Evolutionary conservation across 2,888 invertebrate genomes (phyloP).

Genomic region (Drosophila buzzatii): DNA sequence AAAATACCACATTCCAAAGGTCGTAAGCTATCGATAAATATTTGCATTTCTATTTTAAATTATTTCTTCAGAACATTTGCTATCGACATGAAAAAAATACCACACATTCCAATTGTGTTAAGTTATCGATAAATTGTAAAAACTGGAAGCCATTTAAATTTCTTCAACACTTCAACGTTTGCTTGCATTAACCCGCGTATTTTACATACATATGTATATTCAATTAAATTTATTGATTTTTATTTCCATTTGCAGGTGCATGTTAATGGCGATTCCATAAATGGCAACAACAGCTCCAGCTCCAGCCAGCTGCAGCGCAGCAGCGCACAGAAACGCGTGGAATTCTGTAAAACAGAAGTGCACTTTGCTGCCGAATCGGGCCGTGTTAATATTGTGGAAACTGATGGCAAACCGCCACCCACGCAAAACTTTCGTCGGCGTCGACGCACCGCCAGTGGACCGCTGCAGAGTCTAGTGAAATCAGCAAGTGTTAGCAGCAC

Average conservation of each 20-base stretch:
- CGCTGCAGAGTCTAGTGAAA: slow-evolving; percentile 80
- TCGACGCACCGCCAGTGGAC: slow-evolving; percentile 87
- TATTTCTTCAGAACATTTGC: background rate
- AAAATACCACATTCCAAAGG: background rate
- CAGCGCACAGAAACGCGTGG: slow-evolving; percentile 88
- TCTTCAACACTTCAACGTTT: background rate
- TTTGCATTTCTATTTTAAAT: background rate
- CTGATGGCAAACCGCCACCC: slow-evolving; percentile 94
- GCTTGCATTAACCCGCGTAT: background rate
- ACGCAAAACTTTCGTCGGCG: slow-evolving; percentile 92
- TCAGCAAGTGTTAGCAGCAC: slow-evolving; percentile 77
- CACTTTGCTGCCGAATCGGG: slow-evolving; percentile 95
- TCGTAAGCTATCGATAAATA: background rate
- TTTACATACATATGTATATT: background rate
- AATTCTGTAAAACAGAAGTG: slow-evolving; percentile 95
- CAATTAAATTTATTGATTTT: background rate
- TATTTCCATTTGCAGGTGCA: slow-evolving; percentile 73
- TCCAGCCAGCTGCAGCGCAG: slow-evolving; percentile 56
- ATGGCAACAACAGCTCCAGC: slow-evolving; percentile 25
- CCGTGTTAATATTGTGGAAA: slow-evolving; percentile 94
- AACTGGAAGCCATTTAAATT: background rate
- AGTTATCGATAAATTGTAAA: background rate
- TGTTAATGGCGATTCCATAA: slow-evolving; percentile 77
- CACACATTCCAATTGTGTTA: background rate
- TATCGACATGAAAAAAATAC: slow-evolving; percentile 1